These are phyloP conservation scores for Catajapyx aquilonaris DNA, from an alignment of 1,140 invertebrate species.

Conservation along the genomic window DNA sequence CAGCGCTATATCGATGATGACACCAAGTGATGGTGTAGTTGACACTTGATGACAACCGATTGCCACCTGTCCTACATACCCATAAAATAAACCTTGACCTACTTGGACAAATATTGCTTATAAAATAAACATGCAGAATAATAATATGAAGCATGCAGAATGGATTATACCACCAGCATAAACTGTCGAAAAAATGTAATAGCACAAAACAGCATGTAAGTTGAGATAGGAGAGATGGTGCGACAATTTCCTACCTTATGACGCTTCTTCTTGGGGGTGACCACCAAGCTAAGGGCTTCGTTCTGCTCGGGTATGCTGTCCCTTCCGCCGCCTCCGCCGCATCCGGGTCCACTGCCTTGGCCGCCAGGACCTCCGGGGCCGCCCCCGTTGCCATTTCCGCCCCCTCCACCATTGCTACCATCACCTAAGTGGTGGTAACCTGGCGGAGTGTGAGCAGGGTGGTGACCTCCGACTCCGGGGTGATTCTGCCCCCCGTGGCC, in stretches of 20 bases:
- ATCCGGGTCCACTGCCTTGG: conserved; percentile 4
- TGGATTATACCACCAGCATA: conserved; percentile 6
- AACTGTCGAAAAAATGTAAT: background rate
- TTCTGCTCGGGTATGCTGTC: conserved; percentile 58
- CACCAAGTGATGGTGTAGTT: no score
- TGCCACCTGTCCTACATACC: no score
- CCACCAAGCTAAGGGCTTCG: conserved; percentile 78
- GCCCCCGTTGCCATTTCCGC: no score
- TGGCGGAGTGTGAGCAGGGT: conserved; percentile 5
- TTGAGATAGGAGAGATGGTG: background rate
- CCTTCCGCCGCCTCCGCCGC: conserved; percentile 35
- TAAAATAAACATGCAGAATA: no score
- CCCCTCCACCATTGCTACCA: no score
- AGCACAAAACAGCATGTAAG: background rate
- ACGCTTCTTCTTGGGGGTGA: conserved; percentile 83
- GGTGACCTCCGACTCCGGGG: background rate
- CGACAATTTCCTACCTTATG: conserved; percentile 46
- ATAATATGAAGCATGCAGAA: conserved; percentile 4
- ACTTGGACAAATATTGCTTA: no score
- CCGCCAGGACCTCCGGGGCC: conserved; percentile 12
- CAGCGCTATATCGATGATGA: no score
- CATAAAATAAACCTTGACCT: no score
- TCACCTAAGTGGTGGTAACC: no score
- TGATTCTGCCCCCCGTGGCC: conserved; percentile 24
- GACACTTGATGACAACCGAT: no score